Base-by-base conservation (phyloP, 2,113 vertebrate species). In the Nicator chloris region DNA sequence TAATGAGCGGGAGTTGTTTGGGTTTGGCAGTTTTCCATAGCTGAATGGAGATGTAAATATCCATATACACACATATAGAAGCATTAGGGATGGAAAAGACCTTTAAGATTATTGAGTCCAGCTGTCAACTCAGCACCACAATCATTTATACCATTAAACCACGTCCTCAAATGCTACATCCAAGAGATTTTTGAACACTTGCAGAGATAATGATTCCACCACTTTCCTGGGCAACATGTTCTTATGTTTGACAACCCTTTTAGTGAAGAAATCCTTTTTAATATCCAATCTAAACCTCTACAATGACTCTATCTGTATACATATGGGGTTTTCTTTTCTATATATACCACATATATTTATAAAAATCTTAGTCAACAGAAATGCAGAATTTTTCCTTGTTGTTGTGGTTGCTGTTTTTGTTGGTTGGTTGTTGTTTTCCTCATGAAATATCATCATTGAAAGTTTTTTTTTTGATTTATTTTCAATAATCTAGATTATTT, bases 271-370 rank as follows among this genome's bases (percentile, higher is more conserved):
- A 39, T 68, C 0, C 31, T 61, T 73, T 21, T 45, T 23, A 33
- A 76, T 49, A 76, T 26, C 15, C 12, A 63, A 1, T 28, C 35
- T 35, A 54, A 82, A 31, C 20, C 6, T 31, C 47, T 61, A 16
- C 4, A 47, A 27, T 47, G 10, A 6, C 31, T 37, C 19, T 37
- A 13, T 28, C 13, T 42, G 4, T 28, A 23, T 30, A 56, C 1
- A 14, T 61, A 44, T 4, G 21, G 6, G 4, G 0, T 3, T 10
- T 51, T 10, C 47, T 63, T 40, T 53, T 7, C 10, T 39, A 8
- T 33, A 26, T 24, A 47, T 13, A 35, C 1, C 4, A 9, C 27
- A 16, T 4, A 44, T 42, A n/a, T 81, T 44, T 69, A 54, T 64
- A 44, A 49, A 71, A 80, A 66, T 42, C 16, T 73, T 66, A 68